Evolutionary conservation across 1,140 invertebrate genomes (phyloP).

Genomic region (Drosophila sp.): DNA sequence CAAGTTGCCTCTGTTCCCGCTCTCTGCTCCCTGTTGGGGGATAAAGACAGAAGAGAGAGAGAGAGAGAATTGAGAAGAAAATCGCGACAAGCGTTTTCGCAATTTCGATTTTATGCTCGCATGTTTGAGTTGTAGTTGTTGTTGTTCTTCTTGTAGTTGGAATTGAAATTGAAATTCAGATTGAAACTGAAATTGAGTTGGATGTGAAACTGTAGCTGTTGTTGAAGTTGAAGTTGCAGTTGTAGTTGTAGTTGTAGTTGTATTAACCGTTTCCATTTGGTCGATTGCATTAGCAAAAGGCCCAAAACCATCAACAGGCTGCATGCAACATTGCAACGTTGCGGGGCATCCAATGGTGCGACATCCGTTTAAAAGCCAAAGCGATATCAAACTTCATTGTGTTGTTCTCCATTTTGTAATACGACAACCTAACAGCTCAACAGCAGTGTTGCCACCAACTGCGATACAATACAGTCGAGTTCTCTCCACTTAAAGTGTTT

Average conservation of each 20-base stretch:
- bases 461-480: too few relatives aligned
- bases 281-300: conserved; percentile 36
- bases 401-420: conserved; percentile 31
- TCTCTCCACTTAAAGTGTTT: too few relatives aligned
- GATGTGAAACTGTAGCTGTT: not conserved
- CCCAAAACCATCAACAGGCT: conserved; percentile 7
- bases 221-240: not conserved
- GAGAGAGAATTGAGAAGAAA: not conserved
- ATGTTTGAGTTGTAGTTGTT: conserved; percentile 18
- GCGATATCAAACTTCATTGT: conserved; percentile 52
- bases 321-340: conserved; percentile 1
- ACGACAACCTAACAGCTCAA: conserved; percentile 9
- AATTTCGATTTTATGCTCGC: conserved; percentile 32
- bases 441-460: not conserved
- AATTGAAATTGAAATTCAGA: too few relatives aligned
- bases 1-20: not conserved
- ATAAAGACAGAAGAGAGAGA: not conserved
- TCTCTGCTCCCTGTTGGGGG: not conserved
- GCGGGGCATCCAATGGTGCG: conserved; percentile 1
- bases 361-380: conserved; percentile 13
- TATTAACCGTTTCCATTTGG: conserved; percentile 22
- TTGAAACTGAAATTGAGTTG: conserved; percentile 7
- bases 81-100: conserved; percentile 29
- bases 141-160: too few relatives aligned
- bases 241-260: too few relatives aligned